These are phyloP conservation scores for Lontra canadensis DNA, from an alignment of 2,113 vertebrate species.

Conservation along the genomic window DNA sequence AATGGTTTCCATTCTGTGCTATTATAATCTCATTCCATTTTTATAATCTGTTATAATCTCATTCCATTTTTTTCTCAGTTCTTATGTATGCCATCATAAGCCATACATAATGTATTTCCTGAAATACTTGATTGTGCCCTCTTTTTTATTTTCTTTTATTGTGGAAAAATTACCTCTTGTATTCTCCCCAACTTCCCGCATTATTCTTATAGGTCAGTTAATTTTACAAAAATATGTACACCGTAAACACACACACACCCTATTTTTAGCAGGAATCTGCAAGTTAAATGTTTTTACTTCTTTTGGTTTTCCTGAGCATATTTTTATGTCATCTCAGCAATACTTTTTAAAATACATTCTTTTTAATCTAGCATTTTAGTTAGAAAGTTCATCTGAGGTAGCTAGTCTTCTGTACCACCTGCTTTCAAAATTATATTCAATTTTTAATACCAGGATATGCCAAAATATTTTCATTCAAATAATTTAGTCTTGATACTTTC, in stretches of 20 bases:
- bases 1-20: background rate
- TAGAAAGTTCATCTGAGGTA: background rate
- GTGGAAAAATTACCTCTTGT: background rate
- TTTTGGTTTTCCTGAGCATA: background rate
- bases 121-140: background rate
- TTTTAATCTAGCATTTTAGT: background rate
- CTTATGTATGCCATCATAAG: background rate
- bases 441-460: background rate
- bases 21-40: background rate
- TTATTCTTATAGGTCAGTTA: background rate
- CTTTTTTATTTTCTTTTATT: background rate
- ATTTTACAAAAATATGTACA: background rate
- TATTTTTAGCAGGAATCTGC: background rate
- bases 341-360: background rate
- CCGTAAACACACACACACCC: background rate
- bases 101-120: background rate
- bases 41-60: background rate
- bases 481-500: background rate
- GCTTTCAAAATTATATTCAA: background rate
- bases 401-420: background rate
- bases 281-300: conserved; percentile 13
- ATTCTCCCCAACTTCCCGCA: background rate
- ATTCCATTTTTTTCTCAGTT: background rate
- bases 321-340: background rate
- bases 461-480: background rate